Conservation (phyloP, 2,113 vertebrate species). For the Talpa occidentalis region DNA sequence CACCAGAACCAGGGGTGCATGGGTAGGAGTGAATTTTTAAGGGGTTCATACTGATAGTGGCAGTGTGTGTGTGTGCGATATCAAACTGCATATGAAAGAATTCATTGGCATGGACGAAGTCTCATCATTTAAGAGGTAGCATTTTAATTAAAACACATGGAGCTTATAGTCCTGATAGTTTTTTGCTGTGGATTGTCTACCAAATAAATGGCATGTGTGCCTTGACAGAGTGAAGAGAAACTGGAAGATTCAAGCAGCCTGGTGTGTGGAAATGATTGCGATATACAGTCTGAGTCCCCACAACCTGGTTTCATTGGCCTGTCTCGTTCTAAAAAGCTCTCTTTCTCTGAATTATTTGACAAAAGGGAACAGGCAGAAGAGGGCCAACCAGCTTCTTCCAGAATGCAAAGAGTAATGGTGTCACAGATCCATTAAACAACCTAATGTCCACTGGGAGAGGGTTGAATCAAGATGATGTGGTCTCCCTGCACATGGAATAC, state of each 20-base stretch:
- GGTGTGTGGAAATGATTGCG: constrained; percentile 28
- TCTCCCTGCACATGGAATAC: too few species aligned
- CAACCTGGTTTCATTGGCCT: background rate
- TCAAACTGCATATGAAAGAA: background rate
- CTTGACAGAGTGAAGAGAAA: background rate
- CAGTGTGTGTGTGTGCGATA: accelerated
- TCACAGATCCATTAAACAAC: background rate
- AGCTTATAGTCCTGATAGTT: background rate
- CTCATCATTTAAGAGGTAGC: constrained; percentile 16
- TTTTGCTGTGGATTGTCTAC: background rate
- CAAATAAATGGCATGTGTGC: background rate
- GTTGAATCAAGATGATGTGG: too few species aligned
- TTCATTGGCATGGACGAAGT: background rate
- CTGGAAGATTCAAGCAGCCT: background rate
- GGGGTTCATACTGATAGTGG: background rate
- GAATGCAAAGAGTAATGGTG: background rate
- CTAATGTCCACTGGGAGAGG: too few species aligned
- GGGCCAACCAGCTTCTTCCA: background rate
- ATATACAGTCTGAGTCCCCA: background rate
- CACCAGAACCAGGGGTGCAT: background rate
- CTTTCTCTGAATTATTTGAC: background rate
- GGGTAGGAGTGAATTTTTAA: background rate
- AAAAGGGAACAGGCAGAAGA: background rate
- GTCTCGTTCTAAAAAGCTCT: background rate
- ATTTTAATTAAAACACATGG: constrained; percentile 19